Percentiles rank a stretch among this genome's conserved stretches.
These are phyloP conservation scores for Paracanthobrama guichenoti DNA, from an alignment of 2,113 vertebrate species.

Conservation along the genomic window DNA sequence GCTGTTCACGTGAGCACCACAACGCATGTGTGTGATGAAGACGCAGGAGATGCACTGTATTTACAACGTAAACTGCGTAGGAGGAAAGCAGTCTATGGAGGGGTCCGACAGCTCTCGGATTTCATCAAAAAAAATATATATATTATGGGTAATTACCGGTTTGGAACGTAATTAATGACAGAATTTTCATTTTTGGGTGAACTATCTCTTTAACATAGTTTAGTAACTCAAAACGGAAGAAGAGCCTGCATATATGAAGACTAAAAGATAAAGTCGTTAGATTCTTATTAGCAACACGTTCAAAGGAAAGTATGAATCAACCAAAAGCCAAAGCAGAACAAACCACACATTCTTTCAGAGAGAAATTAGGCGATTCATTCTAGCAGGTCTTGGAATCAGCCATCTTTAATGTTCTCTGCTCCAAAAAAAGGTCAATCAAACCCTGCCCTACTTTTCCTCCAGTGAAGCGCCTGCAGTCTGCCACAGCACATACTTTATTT, in stretches of 20 bases:
- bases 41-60: no score
- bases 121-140: no score
- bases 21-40: no score
- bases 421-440: constrained; percentile 42
- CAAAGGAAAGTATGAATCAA: constrained; percentile 42
- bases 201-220: neutral
- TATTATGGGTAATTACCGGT: no score
- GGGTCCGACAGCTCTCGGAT: no score
- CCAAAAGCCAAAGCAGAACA: constrained; percentile 29
- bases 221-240: no score
- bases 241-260: neutral
- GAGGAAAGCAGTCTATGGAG: no score
- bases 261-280: neutral
- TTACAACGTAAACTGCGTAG: no score
- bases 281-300: neutral
- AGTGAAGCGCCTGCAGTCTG: constrained; percentile 13
- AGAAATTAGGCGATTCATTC: constrained; percentile 17
- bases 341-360: constrained; percentile 31
- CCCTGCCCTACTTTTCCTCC: constrained; percentile 40
- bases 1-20: no score
- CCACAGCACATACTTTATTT: neutral
- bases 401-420: constrained; percentile 41
- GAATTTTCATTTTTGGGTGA: no score
- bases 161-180: no score
- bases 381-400: constrained; percentile 43